phyloP scores from a whole-genome alignment of 2,888 invertebrate genomes.

The Protula sp. region DNA sequence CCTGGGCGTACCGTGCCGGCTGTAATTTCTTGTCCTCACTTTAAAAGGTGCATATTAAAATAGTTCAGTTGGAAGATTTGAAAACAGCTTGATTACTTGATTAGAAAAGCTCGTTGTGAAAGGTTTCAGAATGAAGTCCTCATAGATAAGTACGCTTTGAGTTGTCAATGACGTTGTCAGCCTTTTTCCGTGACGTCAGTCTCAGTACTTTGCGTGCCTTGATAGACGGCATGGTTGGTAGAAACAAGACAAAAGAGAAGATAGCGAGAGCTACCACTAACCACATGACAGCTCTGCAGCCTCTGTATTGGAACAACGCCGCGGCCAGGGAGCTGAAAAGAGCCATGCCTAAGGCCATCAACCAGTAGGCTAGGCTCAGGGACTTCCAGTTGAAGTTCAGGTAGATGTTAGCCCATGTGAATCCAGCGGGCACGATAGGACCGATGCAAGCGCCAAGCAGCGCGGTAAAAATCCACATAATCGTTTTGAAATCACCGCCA shows the following conservation, averaged over 20 bases:
- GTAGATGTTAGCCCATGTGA: neutral
- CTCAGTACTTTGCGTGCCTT: neutral
- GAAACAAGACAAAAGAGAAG: neutral
- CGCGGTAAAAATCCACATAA: neutral
- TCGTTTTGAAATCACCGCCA: neutral
- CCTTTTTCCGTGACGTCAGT: too few relatives aligned
- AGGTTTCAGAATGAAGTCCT: too few relatives aligned
- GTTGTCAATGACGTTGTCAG: too few relatives aligned
- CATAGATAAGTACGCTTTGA: too few relatives aligned
- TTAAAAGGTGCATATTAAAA: too few relatives aligned
- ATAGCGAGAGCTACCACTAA: neutral
- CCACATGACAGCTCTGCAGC: neutral
- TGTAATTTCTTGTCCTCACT: too few relatives aligned
- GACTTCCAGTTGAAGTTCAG: neutral
- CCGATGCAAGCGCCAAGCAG: neutral
- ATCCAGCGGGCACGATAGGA: neutral
- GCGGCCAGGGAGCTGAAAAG: neutral
- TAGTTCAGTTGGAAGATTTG: too few relatives aligned
- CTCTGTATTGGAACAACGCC: neutral
- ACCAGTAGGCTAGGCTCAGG: neutral
- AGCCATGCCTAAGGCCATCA: neutral
- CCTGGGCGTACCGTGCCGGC: too few relatives aligned
- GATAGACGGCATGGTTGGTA: neutral
- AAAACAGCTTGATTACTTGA: too few relatives aligned
- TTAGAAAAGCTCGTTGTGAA: too few relatives aligned